These are phyloP conservation scores for Ptyas mucosa DNA, from an alignment of 2,113 vertebrate genomes.

Conservation along the genomic window DNA sequence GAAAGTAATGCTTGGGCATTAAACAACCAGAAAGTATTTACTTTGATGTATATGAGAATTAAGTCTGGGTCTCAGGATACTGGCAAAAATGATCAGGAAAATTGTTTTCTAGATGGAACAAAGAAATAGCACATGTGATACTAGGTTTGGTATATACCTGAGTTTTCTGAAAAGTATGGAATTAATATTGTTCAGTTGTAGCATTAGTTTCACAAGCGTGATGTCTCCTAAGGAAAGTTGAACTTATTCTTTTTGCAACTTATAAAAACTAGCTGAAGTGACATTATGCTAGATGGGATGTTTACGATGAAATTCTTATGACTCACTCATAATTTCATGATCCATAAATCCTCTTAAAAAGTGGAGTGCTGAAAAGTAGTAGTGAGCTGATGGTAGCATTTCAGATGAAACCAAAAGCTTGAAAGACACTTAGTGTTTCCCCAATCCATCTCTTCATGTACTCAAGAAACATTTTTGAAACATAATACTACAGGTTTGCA, in stretches of 20 bases:
- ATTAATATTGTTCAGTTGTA: constrained; percentile 21
- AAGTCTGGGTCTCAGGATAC: neutral
- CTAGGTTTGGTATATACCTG: neutral
- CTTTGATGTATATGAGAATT: neutral
- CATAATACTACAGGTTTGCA: neutral
- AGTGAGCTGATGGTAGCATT: neutral
- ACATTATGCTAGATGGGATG: neutral
- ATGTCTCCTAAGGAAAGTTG: constrained; percentile 25
- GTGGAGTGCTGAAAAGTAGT: neutral
- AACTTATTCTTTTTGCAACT: neutral
- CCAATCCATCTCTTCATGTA: neutral
- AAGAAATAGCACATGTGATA: neutral
- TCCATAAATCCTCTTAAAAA: neutral
- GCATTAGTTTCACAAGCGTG: neutral
- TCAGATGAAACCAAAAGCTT: neutral
- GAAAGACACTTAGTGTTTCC: neutral
- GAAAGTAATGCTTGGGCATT: neutral
- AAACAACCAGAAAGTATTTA: neutral
- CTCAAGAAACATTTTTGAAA: neutral
- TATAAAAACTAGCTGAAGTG: neutral
- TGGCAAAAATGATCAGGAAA: neutral
- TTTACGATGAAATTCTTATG: neutral
- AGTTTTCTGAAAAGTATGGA: neutral
- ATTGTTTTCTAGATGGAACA: neutral
- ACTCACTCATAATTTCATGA: constrained; percentile 10